phyloP scores from a whole-genome alignment of 2,888 invertebrate genomes.

The Drosophila falleni region DNA sequence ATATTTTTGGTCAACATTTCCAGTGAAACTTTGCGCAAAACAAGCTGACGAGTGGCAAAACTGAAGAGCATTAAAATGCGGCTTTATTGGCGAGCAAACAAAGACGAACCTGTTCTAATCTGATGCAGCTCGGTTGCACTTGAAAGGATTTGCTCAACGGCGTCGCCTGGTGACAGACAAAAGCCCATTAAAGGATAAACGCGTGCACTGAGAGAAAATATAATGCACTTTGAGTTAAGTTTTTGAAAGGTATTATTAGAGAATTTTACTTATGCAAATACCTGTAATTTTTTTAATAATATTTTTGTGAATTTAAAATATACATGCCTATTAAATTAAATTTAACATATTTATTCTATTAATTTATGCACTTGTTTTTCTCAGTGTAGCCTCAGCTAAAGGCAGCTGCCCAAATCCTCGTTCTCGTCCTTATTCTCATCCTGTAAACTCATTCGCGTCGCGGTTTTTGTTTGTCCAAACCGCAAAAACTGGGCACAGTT shows the following conservation, averaged over 20 bases:
- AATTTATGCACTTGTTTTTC: background rate
- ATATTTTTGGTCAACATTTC: slow-evolving; percentile 58
- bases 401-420: slow-evolving; percentile 48
- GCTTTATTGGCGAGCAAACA: slow-evolving; percentile 62
- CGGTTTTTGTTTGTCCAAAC: slow-evolving; percentile 61
- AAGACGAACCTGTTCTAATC: slow-evolving; percentile 79
- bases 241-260: background rate
- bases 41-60: slow-evolving; percentile 15
- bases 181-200: slow-evolving; percentile 80
- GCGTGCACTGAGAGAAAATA: slow-evolving; percentile 25
- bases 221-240: background rate
- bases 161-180: slow-evolving; percentile 63
- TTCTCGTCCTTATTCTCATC: slow-evolving; percentile 15
- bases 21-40: slow-evolving; percentile 53
- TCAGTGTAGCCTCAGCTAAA: slow-evolving; percentile 27
- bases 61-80: slow-evolving; percentile 46
- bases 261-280: too few relatives aligned
- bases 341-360: too few relatives aligned
- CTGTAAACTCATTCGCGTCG: slow-evolving; percentile 49
- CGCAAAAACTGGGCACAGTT: slow-evolving; percentile 49
- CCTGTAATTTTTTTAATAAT: too few relatives aligned
- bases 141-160: slow-evolving; percentile 71
- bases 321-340: too few relatives aligned
- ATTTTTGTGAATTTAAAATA: too few relatives aligned
- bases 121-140: slow-evolving; percentile 80